phyloP scores from a whole-genome alignment of 1,140 invertebrate species.

The Drosophila bipectinata region DNA sequence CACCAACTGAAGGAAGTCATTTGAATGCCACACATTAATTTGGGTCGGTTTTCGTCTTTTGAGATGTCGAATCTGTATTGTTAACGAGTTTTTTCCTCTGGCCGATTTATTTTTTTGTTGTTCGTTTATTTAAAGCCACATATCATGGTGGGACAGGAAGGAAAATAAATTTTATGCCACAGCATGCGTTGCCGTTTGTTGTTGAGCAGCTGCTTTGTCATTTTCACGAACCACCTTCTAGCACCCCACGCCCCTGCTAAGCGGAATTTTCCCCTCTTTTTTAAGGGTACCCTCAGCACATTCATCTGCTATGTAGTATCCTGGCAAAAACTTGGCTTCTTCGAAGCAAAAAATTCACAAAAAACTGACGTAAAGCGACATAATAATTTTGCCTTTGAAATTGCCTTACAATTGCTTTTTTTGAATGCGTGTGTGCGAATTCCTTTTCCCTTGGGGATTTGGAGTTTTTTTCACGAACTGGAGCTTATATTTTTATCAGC shows the following conservation, averaged over 20 bases:
- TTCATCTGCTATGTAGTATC: conserved; percentile 61
- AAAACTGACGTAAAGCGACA: conserved; percentile 81
- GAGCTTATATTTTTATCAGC: conserved; percentile 67
- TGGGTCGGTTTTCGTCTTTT: conserved; percentile 37
- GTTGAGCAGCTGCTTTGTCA: conserved; percentile 77
- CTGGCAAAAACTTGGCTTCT: conserved; percentile 43
- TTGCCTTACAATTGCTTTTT: conserved; percentile 79
- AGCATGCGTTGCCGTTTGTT: conserved; percentile 69
- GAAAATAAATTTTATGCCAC: conserved; percentile 75
- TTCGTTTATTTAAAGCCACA: conserved; percentile 68
- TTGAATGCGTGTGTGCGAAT: conserved; percentile 26
- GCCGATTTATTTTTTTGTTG: conserved; percentile 7
- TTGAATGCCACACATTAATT: conserved; percentile 72
- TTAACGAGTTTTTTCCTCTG: conserved; percentile 38
- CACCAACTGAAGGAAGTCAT: conserved; percentile 64
- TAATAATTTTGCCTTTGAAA: conserved; percentile 81
- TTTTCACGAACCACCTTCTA: conserved; percentile 56
- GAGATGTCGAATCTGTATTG: conserved; percentile 64
- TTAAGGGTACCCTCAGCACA: conserved; percentile 36
- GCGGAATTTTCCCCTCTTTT: conserved; percentile 9
- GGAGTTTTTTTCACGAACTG: conserved; percentile 3
- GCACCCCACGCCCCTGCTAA: background rate
- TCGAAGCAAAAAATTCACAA: conserved; percentile 19
- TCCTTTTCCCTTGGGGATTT: conserved; percentile 23
- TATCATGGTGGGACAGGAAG: conserved; percentile 57